Evolutionary conservation across 2,797 vertebrate species (phyloP), one percentile per base, ranked within the genome.

Genomic region (Halcyon leucocephala): DNA sequence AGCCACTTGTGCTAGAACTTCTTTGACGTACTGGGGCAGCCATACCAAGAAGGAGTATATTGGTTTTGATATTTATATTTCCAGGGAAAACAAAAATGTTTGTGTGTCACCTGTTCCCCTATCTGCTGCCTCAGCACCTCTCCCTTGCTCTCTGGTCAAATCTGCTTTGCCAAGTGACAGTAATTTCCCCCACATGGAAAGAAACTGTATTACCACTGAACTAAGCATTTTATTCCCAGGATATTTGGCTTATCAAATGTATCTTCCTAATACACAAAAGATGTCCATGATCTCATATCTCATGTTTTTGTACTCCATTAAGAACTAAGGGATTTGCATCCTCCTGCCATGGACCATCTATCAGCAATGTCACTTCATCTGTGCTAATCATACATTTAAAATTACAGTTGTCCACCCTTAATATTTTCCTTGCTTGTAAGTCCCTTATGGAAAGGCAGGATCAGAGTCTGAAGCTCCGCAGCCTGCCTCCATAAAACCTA

Each of bases 111-210:
- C 29, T 82, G 1, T 61, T 85, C 57, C 20, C 49, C 13, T 1
- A 0, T 74, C 52, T 80, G 78, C 89, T 94, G 84, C 54, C 91
- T 96, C 95, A 94, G 84, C 91, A 93, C 44, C 69, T 87, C 89
- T 74, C 21, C 29, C 24, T 61, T 83, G 71, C 26, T 93, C 76
- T 7, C 4, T 58, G 85, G 82, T 80, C 80, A 88, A 62, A 86
- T 86, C 52, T 26, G 16, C 92, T 90, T 79, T 89, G 67, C 74
- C 64, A 82, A 89, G 41, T 48, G 67, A 78, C 86, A 49, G 74
- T 44, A 77, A 92, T 78, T 94, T 82, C 54, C 26, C 60, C 58
- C 69, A 94, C 57, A 71, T 55, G 90, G 77, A 89, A 90, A 65
- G 25, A 82, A 90, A 67, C n/a, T 74, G 21, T 31, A 19, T 87